Evolutionary conservation across 1,140 invertebrate genomes (phyloP), one percentile per base, ranked within the genome.

Genomic region (Dreissena rostriformis): DNA sequence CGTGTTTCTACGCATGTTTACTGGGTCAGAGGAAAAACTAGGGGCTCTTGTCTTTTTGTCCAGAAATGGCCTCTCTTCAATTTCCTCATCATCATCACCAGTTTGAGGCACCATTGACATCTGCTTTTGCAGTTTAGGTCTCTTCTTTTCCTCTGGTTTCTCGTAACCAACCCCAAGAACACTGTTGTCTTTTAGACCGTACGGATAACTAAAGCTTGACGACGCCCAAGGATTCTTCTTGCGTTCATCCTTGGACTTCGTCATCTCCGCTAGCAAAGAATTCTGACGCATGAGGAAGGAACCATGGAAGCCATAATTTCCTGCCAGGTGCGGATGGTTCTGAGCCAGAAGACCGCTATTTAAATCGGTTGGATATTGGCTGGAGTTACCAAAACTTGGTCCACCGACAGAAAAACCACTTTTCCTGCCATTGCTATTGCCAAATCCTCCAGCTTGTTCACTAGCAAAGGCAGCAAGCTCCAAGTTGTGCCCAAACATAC

Each of bases 401-500:
- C 63, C 73, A 49, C 53, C 61, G 52, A n/a, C 22, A 51, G 53
- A 71, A 55, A 74, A 74, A 57, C 26, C 61, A 52, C 15, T 49
- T 17, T 52, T 22, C n/a, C 63, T 71, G 22, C 75, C 75, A 39
- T 75, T 74, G 11, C 51, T 66, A 17, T 52, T 68, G 0, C 57
- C 80, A 75, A 82, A 82, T 8, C 79, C 79, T 14, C 79, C 79
- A 49, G 53, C 12, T 39, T 49, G 72, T 19, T 14, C 6, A n/a
- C 52, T 77, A 19, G 11, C 19, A 63, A 75, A 72, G 12, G 55
- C 80, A 68, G 57, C 80, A 49, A 75, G 15, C 24, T 74, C 53
- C 26, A 82, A 0, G 29, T 82, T 55, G 61, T 82, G 80, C 28
- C 80, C 80, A 75, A 74, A 82, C 80, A 82, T 82, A 26, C 53